Evolutionary conservation across 2,888 invertebrate species (phyloP), one percentile per base, ranked within the genome.

Genomic region (Apodemia duryi): DNA sequence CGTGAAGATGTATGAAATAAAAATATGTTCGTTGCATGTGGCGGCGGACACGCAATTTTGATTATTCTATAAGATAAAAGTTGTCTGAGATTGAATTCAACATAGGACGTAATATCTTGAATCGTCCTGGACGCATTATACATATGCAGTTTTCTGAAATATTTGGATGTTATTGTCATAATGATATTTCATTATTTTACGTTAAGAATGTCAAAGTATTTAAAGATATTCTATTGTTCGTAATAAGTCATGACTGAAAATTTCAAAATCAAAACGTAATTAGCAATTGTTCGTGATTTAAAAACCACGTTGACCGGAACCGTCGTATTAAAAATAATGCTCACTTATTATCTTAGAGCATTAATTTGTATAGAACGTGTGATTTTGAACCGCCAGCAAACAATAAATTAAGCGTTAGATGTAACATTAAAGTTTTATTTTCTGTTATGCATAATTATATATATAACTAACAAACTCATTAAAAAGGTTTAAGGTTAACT

Each of bases 291-390:
- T 57, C 32, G 29, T 57, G 57, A 57, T 57, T 57, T 57, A 57
- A 57, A 57, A 57, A 57, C 57, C 38, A 63, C 61, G 61, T 65
- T 61, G 70, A 71, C 73, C 77, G 82, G 79, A 80, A 80, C 73
- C 74, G 77, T 69, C 71, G 72, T 75, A 78, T 78, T 78, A 78
- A 75, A 78, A 80, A 80, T 76, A 76, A 69, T 76, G 74, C 74
- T 77, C 74, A 75, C 29, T 57, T 32, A 32, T 57, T 57, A 10
- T 32, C 32, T 13, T 10, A 32, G 32, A 57, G 57, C 28, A 32
- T 57, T 2, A 13, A 11, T 11, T 32, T 32, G 1, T 32, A 57
- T 11, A 32, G 57, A 32, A 6, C 13, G 29, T 11, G 32, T 32
- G 2, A 46, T 46, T 46, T 4, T 43, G 11, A 11, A 10, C 43